phyloP scores from a whole-genome alignment of 2,888 invertebrate genomes.

The Oegoconia quadripuncta region DNA sequence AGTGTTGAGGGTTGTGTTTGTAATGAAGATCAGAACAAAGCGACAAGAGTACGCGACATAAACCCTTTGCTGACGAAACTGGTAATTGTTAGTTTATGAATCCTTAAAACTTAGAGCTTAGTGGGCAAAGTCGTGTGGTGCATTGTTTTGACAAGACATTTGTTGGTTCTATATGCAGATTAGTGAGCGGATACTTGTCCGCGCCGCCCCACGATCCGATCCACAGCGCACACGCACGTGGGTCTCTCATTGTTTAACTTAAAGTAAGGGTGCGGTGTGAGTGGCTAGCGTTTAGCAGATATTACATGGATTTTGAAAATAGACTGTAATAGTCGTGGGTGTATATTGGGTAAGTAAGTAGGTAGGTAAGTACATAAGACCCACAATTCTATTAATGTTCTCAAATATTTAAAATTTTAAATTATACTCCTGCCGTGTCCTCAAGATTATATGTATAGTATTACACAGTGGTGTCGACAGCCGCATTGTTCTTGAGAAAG shows the following conservation, averaged over 20 bases:
- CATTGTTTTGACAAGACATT: conserved; percentile 24
- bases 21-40: conserved; percentile 31
- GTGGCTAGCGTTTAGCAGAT: neutral
- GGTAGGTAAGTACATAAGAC: too few relatives aligned
- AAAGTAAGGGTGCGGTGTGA: conserved; percentile 5
- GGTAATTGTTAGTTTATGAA: conserved; percentile 23
- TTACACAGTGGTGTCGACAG: too few relatives aligned
- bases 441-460: too few relatives aligned
- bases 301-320: too few relatives aligned
- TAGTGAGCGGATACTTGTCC: conserved; percentile 62
- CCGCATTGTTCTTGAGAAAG: too few relatives aligned
- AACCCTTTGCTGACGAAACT: conserved; percentile 19
- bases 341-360: too few relatives aligned
- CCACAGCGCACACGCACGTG: conserved; percentile 48
- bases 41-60: conserved; percentile 25
- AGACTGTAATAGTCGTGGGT: too few relatives aligned
- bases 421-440: too few relatives aligned
- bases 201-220: conserved; percentile 53
- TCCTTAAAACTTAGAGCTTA: conserved; percentile 26
- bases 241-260: conserved; percentile 61
- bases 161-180: conserved; percentile 65
- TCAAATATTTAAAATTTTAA: too few relatives aligned
- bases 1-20: conserved; percentile 26
- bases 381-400: too few relatives aligned
- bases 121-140: conserved; percentile 23